phyloP scores from a whole-genome alignment of 1,140 invertebrate species.

The Harpegnathos saltator region DNA sequence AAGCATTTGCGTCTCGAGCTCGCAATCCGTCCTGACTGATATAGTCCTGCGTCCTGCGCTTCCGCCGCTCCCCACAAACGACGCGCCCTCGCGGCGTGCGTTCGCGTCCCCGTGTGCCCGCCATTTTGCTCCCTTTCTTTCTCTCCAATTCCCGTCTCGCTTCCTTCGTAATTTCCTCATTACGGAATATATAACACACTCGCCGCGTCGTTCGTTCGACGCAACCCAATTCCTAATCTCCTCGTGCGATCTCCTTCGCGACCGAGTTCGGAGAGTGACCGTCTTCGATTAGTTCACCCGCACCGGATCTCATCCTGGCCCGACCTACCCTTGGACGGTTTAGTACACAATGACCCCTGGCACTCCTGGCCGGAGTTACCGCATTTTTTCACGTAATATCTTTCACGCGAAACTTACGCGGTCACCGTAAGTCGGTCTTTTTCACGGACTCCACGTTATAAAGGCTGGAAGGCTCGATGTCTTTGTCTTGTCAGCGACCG shows the following conservation, averaged over 20 bases:
- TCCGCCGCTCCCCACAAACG: neutral
- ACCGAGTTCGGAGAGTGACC: neutral
- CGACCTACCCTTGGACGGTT: neutral
- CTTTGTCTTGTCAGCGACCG: conserved; percentile 79
- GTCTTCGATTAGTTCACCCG: neutral
- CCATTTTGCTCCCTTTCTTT: neutral
- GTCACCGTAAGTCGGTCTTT: conserved; percentile 5
- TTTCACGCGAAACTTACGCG: neutral
- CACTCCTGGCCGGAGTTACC: neutral
- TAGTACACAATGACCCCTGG: too few species aligned
- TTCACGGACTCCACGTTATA: neutral
- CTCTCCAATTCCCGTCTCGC: too few species aligned
- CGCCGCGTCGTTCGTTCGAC: neutral
- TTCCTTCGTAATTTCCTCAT: too few species aligned
- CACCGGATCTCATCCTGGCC: neutral
- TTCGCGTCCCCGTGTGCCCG: neutral
- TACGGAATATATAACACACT: too few species aligned
- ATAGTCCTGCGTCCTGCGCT: neutral
- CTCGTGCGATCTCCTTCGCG: too few species aligned
- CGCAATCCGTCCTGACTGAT: neutral
- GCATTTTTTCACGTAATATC: neutral
- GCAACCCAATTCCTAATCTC: too few species aligned
- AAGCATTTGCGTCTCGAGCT: conserved; percentile 10
- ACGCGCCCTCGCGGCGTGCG: neutral
- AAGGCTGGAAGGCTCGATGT: conserved; percentile 54